Percentiles rank a stretch among this genome's conserved stretches.
Conservation (phyloP, 2,113 vertebrate genomes). For the Urocynchramus pylzowi region DNA sequence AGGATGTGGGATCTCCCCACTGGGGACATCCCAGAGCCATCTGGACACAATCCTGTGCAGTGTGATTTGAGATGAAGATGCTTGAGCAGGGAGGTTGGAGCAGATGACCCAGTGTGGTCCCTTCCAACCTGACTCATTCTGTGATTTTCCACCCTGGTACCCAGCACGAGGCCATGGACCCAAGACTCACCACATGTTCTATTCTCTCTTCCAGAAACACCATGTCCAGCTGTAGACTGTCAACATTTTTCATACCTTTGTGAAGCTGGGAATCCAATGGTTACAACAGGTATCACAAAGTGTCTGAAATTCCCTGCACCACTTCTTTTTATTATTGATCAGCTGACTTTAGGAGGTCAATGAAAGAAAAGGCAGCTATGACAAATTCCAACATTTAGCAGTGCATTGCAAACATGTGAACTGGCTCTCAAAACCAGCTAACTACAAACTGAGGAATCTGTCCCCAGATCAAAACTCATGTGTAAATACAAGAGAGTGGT, state of each 20-base stretch:
- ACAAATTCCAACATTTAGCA: neutral
- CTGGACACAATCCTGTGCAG: neutral
- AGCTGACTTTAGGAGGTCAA: neutral
- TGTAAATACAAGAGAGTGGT: neutral
- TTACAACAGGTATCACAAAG: neutral
- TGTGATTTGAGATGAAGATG: neutral
- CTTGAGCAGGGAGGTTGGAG: neutral
- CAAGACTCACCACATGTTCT: neutral
- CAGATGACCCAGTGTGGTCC: neutral
- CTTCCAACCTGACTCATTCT: neutral
- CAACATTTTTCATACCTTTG: neutral
- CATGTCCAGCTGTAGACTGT: neutral
- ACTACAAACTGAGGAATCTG: neutral
- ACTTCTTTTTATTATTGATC: neutral
- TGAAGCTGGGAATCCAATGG: neutral
- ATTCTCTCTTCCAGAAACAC: neutral
- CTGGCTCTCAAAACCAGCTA: neutral
- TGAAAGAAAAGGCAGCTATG: neutral
- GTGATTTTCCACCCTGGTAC: neutral
- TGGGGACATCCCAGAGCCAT: neutral
- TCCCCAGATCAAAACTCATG: neutral
- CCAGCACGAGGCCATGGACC: accelerated
- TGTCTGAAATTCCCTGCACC: neutral
- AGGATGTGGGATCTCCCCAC: accelerated
- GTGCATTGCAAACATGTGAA: neutral